Conservation (phyloP, 2,797 vertebrate species). For the Epinephelus coioides region DNA sequence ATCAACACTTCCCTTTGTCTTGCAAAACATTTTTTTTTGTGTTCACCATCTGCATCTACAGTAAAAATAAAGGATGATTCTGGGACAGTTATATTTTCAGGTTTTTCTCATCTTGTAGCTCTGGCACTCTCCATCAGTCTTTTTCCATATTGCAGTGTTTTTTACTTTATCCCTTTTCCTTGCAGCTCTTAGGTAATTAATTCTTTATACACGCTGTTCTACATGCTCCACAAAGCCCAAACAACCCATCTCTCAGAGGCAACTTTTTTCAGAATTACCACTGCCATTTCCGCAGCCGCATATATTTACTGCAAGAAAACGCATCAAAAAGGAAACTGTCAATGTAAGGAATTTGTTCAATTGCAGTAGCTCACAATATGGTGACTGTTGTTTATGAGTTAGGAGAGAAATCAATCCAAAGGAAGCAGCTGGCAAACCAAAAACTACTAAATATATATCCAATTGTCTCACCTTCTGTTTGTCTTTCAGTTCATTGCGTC, state of each 20-base stretch:
- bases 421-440: background rate
- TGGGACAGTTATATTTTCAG: constrained; percentile 11
- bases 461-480: background rate
- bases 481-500: background rate
- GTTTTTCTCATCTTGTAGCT: constrained; percentile 30
- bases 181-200: constrained; percentile 53
- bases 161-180: constrained; percentile 38
- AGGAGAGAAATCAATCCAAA: background rate
- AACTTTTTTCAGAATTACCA: constrained; percentile 27
- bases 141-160: constrained; percentile 40
- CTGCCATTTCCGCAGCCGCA: background rate
- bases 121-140: constrained; percentile 24
- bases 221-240: constrained; percentile 58
- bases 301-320: constrained; percentile 8
- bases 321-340: background rate
- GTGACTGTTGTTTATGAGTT: background rate
- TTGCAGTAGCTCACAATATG: background rate
- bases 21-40: background rate
- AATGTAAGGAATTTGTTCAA: background rate
- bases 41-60: background rate
- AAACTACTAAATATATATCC: background rate
- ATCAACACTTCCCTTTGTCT: background rate
- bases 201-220: constrained; percentile 53
- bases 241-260: constrained; percentile 36
- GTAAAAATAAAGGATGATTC: constrained; percentile 14